Percentiles rank a stretch among this genome's conserved stretches.
Conservation (phyloP, 2,888 invertebrate species). For the Ceramica pisi region DNA sequence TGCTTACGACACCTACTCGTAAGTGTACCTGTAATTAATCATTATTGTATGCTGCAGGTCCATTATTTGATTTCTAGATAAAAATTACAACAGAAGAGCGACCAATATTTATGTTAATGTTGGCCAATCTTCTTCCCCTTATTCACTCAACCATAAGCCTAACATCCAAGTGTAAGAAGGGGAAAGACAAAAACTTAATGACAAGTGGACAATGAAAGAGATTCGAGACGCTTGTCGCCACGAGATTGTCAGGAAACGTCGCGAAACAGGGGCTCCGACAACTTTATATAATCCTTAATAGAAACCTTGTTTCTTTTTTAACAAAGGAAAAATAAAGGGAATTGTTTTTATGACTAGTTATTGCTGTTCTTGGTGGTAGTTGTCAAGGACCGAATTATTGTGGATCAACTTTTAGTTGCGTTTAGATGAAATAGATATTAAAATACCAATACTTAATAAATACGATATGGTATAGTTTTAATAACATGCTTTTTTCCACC, state of each 20-base stretch:
- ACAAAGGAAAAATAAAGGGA: conserved; percentile 60
- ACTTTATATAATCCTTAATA: conserved; percentile 78
- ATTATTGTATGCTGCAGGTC: too few relatives aligned
- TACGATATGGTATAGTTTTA: too few relatives aligned
- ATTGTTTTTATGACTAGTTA: conserved; percentile 54
- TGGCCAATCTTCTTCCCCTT: conserved; percentile 52
- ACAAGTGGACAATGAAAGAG: conserved; percentile 89
- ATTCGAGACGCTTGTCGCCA: conserved; percentile 88
- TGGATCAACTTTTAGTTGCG: neutral
- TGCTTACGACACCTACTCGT: too few relatives aligned
- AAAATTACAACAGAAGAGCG: neutral
- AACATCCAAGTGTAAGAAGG: conserved; percentile 82
- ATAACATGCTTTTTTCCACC: too few relatives aligned
- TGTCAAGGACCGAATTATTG: too few relatives aligned
- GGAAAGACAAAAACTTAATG: conserved; percentile 90
- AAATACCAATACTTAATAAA: neutral
- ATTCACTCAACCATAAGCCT: conserved; percentile 73
- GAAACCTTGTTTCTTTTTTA: conserved; percentile 68
- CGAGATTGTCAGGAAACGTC: conserved; percentile 79
- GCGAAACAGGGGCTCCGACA: conserved; percentile 61
- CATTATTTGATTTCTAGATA: neutral
- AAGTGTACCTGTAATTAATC: too few relatives aligned
- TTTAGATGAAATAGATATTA: neutral
- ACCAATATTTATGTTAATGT: conserved; percentile 1
- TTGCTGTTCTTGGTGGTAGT: conserved; percentile 32